A percentile compares a stretch with the other conserved stretches of the same genome.
These are phyloP conservation scores for Rhopalosiphum maidis DNA, from an alignment of 1,140 invertebrate species.

Conservation along the genomic window DNA sequence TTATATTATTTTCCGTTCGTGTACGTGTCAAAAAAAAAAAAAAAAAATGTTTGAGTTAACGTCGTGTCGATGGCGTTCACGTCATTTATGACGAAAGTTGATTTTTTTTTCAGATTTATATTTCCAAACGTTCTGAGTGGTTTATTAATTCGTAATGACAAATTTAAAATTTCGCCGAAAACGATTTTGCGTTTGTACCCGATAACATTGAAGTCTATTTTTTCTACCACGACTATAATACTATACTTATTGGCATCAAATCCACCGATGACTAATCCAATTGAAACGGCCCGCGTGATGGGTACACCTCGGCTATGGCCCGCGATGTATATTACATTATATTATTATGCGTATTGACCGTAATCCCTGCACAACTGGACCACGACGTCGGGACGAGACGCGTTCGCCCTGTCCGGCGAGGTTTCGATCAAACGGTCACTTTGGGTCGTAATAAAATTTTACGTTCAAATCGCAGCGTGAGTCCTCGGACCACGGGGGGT, in stretches of 20 bases:
- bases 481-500: no score
- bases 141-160: no score
- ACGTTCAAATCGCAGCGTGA: not conserved
- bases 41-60: no score
- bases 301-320: not conserved
- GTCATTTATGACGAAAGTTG: no score
- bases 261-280: not conserved
- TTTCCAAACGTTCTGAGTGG: no score
- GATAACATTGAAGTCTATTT: no score
- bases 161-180: no score
- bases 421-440: not conserved
- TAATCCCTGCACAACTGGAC: not conserved
- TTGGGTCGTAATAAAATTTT: conserved; percentile 2
- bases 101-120: no score
- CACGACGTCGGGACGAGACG: not conserved
- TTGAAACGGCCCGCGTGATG: not conserved
- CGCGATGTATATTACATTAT: not conserved
- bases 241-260: not conserved
- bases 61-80: no score
- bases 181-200: no score
- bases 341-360: not conserved
- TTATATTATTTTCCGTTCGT: no score
- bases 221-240: not conserved
- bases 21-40: no score
- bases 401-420: not conserved